These are phyloP conservation scores for Zosterops lateralis DNA, from an alignment of 2,113 vertebrate genomes.

Conservation along the genomic window DNA sequence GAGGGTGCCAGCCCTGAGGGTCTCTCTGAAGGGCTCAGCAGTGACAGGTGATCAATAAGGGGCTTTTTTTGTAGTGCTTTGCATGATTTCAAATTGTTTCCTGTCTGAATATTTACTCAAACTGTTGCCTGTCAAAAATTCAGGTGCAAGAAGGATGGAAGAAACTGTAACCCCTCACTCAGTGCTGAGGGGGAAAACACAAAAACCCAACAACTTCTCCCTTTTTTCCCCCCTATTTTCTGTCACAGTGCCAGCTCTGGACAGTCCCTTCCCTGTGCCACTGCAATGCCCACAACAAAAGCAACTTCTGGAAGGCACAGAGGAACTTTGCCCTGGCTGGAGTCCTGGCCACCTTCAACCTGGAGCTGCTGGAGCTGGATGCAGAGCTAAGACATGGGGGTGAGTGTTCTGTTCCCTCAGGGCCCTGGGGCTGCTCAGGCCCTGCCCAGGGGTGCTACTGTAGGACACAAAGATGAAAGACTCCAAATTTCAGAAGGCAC, in stretches of 20 bases:
- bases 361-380: conserved; percentile 78
- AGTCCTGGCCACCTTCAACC: conserved; percentile 72
- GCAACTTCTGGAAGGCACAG: conserved; percentile 77
- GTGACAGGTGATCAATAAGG: fast-evolving
- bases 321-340: conserved; percentile 70
- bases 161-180: background rate
- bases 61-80: fast-evolving
- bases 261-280: conserved; percentile 68
- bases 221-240: fast-evolving
- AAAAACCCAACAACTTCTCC: background rate
- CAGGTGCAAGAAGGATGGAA: background rate
- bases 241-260: conserved; percentile 78
- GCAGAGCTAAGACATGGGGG: conserved; percentile 75
- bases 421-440: background rate
- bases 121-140: background rate
- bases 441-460: no score
- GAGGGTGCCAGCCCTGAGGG: background rate
- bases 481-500: no score
- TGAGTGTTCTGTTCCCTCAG: background rate
- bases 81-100: background rate
- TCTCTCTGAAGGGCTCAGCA: background rate
- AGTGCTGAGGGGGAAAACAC: background rate
- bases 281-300: conserved; percentile 87
- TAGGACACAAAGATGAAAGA: no score
- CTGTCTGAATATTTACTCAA: background rate